Evolutionary conservation across 2,113 vertebrate genomes (phyloP).

Genomic region (Plecotus auritus): DNA sequence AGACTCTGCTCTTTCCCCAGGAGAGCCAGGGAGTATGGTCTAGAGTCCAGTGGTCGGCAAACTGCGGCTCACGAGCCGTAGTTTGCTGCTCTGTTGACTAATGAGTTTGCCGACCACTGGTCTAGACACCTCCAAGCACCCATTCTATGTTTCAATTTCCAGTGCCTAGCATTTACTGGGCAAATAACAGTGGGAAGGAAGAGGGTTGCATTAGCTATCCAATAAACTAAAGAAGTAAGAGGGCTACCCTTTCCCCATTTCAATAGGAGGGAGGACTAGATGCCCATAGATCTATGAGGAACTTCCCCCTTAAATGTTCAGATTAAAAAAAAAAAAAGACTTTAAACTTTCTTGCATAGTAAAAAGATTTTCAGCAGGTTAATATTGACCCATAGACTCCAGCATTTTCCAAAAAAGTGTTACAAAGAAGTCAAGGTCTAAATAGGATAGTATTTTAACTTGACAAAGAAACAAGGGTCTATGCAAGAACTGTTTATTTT

Average conservation of each 20-base stretch:
- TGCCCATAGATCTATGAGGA: not conserved
- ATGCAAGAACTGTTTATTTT: not conserved
- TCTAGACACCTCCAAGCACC: not conserved
- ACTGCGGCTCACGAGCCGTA: too few relatives aligned
- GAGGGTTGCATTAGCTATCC: not conserved
- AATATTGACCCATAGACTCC: not conserved
- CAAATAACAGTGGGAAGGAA: not conserved
- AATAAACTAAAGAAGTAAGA: not conserved
- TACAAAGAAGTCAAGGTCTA: not conserved
- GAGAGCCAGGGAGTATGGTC: not conserved
- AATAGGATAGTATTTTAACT: not conserved
- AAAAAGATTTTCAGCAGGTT: not conserved
- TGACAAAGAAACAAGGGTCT: not conserved
- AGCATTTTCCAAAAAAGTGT: not conserved
- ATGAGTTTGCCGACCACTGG: not conserved
- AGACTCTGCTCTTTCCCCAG: not conserved
- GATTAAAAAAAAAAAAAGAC: not conserved
- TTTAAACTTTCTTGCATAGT: not conserved
- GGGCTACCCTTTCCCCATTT: not conserved
- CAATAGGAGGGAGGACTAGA: not conserved
- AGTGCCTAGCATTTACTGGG: not conserved
- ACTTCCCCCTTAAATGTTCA: not conserved
- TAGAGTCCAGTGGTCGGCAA: not conserved
- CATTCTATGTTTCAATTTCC: not conserved
- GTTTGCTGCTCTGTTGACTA: too few relatives aligned